A percentile compares a stretch with the other conserved stretches of the same genome.
These are phyloP conservation scores for Cricetomys ansorgei DNA, from an alignment of 2,113 vertebrate species.

Conservation along the genomic window DNA sequence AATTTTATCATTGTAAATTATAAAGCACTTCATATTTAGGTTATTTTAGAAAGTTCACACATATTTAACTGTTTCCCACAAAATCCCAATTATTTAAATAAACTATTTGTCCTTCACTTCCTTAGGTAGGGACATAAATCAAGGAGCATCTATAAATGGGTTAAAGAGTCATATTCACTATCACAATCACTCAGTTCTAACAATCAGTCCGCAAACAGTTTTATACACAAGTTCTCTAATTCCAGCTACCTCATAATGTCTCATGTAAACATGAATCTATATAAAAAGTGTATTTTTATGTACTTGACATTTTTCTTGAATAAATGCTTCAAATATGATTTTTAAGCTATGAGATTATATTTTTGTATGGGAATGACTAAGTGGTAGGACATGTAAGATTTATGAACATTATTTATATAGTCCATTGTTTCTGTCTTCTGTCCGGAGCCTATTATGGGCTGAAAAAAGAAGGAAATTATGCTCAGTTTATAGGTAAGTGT, in stretches of 20 bases:
- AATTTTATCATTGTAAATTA: not conserved
- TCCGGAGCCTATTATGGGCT: not conserved
- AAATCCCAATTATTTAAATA: not conserved
- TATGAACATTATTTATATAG: not conserved
- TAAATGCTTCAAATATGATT: not conserved
- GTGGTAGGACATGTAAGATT: not conserved
- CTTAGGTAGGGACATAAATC: not conserved
- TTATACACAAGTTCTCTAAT: not conserved
- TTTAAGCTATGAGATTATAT: not conserved
- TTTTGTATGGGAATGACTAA: not conserved
- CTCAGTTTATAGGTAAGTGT: accelerated
- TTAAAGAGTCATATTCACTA: not conserved
- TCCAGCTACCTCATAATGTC: not conserved
- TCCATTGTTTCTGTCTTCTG: not conserved
- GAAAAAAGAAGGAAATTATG: not conserved
- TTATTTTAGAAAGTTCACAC: not conserved
- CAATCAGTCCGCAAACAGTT: not conserved
- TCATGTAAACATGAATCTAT: not conserved
- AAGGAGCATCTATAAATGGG: not conserved
- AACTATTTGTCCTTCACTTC: not conserved
- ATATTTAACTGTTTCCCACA: not conserved
- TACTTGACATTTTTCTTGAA: not conserved
- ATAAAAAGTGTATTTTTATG: not conserved
- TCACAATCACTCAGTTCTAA: not conserved
- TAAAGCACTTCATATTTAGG: not conserved